Conservation (phyloP, 2,888 invertebrate species). For the Eupithecia centaureata region DNA sequence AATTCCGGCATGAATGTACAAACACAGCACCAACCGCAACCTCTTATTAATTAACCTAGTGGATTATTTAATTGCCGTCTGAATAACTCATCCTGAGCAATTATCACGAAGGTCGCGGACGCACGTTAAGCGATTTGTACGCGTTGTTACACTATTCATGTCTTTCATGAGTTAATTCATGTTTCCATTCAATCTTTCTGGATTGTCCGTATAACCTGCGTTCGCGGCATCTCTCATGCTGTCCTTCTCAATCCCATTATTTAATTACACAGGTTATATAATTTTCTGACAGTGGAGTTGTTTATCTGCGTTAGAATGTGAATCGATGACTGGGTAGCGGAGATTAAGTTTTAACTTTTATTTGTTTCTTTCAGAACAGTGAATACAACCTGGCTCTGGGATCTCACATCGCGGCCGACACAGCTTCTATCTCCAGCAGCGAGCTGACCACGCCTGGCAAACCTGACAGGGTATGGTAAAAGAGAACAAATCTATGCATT, state of each 20-base stretch:
- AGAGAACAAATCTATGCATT: background rate
- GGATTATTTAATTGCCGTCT: slow-evolving; percentile 1
- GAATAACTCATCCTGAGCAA: background rate
- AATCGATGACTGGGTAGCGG: no score
- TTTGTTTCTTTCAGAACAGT: slow-evolving; percentile 54
- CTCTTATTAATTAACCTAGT: background rate
- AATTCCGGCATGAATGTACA: background rate
- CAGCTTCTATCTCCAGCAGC: slow-evolving; percentile 60
- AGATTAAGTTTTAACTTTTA: no score
- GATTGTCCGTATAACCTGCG: background rate
- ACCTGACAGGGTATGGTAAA: slow-evolving; percentile 16
- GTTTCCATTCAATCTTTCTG: background rate
- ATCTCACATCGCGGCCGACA: slow-evolving; percentile 54
- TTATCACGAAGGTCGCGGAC: background rate
- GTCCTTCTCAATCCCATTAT: background rate
- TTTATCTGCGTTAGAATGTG: no score
- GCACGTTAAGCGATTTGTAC: background rate
- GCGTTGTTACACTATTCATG: background rate
- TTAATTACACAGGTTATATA: no score
- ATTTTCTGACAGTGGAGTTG: no score
- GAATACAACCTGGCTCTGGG: slow-evolving; percentile 58
- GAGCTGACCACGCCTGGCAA: slow-evolving; percentile 49
- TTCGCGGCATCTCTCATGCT: background rate
- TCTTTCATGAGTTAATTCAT: background rate
- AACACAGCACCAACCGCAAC: slow-evolving; percentile 27